Evolutionary conservation across 2,888 invertebrate genomes (phyloP).

Genomic region (Cataglyphis rosenhaueri): DNA sequence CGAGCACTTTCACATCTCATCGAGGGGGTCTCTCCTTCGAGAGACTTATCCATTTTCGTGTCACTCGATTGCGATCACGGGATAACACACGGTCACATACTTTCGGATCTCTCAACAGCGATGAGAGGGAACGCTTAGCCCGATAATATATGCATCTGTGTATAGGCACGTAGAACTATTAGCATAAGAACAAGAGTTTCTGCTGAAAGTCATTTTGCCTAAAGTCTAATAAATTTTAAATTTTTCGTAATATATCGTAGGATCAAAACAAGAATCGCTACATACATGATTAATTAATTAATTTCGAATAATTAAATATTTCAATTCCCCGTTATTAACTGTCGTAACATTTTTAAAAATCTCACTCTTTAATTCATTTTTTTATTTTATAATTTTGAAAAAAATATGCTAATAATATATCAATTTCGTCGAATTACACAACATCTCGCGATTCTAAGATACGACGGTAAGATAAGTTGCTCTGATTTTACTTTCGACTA

Average conservation of each 20-base stretch:
- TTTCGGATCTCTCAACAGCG: conserved; percentile 9
- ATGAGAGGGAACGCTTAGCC: conserved; percentile 9
- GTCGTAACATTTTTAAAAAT: neutral
- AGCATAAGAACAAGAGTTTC: neutral
- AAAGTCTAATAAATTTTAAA: neutral
- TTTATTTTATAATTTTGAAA: neutral
- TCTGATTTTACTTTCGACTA: conserved; percentile 70
- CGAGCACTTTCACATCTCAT: conserved; percentile 57
- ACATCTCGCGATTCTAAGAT: conserved; percentile 45
- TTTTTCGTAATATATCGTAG: neutral
- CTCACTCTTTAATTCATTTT: neutral
- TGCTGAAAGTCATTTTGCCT: neutral
- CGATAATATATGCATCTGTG: neutral
- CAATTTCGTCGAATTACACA: conserved; percentile 42
- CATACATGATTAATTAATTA: neutral
- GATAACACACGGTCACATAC: conserved; percentile 52
- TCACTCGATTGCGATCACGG: conserved; percentile 47
- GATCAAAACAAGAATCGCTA: neutral
- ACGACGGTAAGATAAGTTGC: conserved; percentile 31
- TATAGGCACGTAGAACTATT: neutral
- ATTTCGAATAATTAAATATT: neutral
- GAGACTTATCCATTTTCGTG: neutral
- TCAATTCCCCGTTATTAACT: neutral
- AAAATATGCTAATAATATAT: neutral
- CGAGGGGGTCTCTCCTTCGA: conserved; percentile 15